Base-by-base conservation (phyloP, 2,113 vertebrate species). In the human region DNA sequence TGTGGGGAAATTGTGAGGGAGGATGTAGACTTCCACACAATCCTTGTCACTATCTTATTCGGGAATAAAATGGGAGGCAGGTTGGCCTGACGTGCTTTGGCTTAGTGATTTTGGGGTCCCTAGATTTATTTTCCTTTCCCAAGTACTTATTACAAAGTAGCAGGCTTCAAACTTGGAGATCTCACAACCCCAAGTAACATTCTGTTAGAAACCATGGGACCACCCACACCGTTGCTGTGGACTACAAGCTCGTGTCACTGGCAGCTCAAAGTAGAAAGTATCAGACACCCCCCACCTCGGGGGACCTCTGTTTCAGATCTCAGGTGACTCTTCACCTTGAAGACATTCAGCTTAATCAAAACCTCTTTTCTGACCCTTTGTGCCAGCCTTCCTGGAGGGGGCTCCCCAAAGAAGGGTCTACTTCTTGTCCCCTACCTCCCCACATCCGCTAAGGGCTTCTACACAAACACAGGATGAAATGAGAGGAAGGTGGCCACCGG, bases 161-260 rank as follows among this genome's bases (percentile, higher is more conserved):
- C 6, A 3, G 23, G 40, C 52, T 48, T n/a, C 76, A 72, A 32
- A 18, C 32, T 4, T 40, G 84, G 22, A n/a, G 43, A 8, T 18
- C 52, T 64, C 78, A 61, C 16, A 32, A 4, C 23, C 50, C 59
- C 66, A 68, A 25, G 43, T 6, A 10, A n/a, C 11, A 20, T 30
- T 5, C 43, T 3, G 0, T 23, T 2, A 16, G n/a, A 48, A n/a
- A 20, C 0, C 2, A 10, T 13, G 43, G 11, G 45, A 6, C 52
- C 16, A 2, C 17, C 32, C 38, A 17, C 38, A 38, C 30, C 17
- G 43, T 7, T 48, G n/a, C 38, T 3, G 20, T 9, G 87, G 8
- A 25, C 52, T 14, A 0, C 0, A 38, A 40, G 10, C 40, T 87
- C 9, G 11, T 0, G 43, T 12, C 40, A 11, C 38, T 6, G 5